A percentile compares a stretch with the other conserved stretches of the same genome.
Evolutionary conservation across 2,888 invertebrate species (phyloP).

Genomic region (Tillus elongatus): DNA sequence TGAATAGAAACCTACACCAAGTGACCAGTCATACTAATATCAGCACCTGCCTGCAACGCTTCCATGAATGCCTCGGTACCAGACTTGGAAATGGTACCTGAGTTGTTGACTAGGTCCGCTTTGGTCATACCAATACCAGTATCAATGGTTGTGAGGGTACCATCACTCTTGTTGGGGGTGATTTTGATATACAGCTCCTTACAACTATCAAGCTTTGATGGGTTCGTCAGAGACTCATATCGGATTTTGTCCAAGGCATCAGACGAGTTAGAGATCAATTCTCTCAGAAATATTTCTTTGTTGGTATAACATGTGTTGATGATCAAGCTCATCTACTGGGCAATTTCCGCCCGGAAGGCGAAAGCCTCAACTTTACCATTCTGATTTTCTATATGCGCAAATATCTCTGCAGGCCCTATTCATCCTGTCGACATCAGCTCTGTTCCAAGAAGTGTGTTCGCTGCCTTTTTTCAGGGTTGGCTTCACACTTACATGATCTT

Average conservation of each 20-base stretch:
- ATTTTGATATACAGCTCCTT: conserved; percentile 89
- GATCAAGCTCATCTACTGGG: conserved; percentile 93
- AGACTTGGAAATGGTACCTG: conserved; percentile 94
- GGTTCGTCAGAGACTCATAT: conserved; percentile 92
- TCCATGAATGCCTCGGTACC: conserved; percentile 99
- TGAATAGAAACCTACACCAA: conserved; percentile 97
- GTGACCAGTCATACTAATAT: conserved; percentile 97
- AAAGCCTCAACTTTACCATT: conserved; percentile 75
- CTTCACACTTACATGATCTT: too few relatives aligned
- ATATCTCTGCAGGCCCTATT: too few relatives aligned
- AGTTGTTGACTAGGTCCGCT: conserved; percentile 88
- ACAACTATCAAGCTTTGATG: conserved; percentile 75
- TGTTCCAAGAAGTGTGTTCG: too few relatives aligned
- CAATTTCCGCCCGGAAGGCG: conserved; percentile 97
- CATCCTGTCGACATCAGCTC: too few relatives aligned
- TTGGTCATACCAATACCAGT: conserved; percentile 95
- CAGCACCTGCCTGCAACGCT: conserved; percentile 90
- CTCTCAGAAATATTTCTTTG: conserved; percentile 94
- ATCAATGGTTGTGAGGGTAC: conserved; percentile 84
- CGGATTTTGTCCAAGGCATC: conserved; percentile 81
- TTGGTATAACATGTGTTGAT: conserved; percentile 98
- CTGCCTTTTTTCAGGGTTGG: too few relatives aligned
- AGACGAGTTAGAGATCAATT: conserved; percentile 93
- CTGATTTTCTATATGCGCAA: conserved; percentile 67
- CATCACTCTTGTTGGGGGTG: conserved; percentile 83